phyloP scores from a whole-genome alignment of 1,140 invertebrate genomes.

The Sarcophaga bullata region DNA sequence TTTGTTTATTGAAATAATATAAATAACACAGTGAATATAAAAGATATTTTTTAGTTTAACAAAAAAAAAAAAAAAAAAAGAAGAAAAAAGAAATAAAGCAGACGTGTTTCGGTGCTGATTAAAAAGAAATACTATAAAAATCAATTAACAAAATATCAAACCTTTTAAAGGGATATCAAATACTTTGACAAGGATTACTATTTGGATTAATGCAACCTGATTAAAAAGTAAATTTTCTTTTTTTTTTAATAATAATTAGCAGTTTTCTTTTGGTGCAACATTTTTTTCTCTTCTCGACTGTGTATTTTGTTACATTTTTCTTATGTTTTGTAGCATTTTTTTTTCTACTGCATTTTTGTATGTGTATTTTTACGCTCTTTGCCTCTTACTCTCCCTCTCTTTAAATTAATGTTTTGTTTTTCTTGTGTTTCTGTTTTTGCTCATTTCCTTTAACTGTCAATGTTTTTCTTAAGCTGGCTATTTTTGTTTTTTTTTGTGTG shows the following conservation, averaged over 20 bases:
- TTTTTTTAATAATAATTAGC: not conserved
- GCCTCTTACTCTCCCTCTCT: not conserved
- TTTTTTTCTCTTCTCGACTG: not conserved
- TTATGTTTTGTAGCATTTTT: slow-evolving; percentile 10
- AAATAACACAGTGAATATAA: not conserved
- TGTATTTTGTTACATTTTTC: not conserved
- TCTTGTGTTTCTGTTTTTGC: too few species aligned
- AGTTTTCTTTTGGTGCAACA: slow-evolving; percentile 4
- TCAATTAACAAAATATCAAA: not conserved
- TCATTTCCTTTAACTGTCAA: too few species aligned
- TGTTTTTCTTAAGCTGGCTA: too few species aligned
- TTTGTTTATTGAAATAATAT: not conserved
- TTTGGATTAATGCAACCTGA: not conserved
- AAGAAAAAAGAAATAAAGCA: not conserved
- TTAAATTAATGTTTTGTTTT: not conserved
- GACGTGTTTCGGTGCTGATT: not conserved
- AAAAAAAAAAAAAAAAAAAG: not conserved
- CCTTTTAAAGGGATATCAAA: not conserved
- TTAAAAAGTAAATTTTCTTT: not conserved
- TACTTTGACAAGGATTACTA: not conserved
- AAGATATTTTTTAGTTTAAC: not conserved
- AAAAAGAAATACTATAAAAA: not conserved
- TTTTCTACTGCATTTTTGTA: slow-evolving; percentile 20
- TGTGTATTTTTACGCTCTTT: not conserved
- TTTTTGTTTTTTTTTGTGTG: too few species aligned